Percentiles rank a stretch among this genome's conserved stretches.
These are phyloP conservation scores for Odontamblyopus rebecca DNA, from an alignment of 2,797 vertebrate species.

Conservation along the genomic window DNA sequence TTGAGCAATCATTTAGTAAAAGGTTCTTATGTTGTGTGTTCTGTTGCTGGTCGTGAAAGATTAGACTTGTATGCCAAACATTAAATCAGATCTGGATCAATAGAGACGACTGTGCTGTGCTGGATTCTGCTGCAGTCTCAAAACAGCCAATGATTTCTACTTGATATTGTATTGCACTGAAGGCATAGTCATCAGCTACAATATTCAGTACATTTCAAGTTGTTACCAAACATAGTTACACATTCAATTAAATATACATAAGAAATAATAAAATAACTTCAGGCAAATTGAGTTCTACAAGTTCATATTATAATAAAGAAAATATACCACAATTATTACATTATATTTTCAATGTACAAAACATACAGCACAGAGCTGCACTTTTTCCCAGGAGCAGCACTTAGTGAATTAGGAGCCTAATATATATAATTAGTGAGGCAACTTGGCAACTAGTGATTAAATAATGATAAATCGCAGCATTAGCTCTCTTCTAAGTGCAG, in stretches of 20 bases:
- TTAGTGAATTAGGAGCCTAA: conserved; percentile 39
- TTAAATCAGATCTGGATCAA: conserved; percentile 65
- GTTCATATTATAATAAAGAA: not conserved
- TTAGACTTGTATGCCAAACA: conserved; percentile 44
- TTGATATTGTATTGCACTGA: conserved; percentile 42
- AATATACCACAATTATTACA: not conserved
- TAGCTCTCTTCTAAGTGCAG: conserved; percentile 36
- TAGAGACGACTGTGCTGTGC: conserved; percentile 50
- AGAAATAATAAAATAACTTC: not conserved
- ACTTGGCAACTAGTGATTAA: conserved; percentile 48
- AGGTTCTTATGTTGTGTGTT: conserved; percentile 29
- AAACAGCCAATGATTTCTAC: conserved; percentile 46
- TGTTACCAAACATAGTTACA: not conserved
- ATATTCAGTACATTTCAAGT: not conserved
- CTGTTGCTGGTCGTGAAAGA: conserved; percentile 34
- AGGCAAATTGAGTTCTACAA: not conserved
- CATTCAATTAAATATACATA: not conserved
- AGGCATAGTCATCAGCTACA: conserved; percentile 26
- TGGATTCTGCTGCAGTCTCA: conserved; percentile 44
- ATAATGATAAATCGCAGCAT: conserved; percentile 42
- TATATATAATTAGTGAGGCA: conserved; percentile 31
- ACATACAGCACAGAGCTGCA: not conserved
- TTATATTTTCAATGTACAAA: not conserved
- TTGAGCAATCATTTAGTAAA: not conserved
- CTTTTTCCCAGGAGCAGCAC: conserved; percentile 14